A percentile compares a stretch with the other conserved stretches of the same genome.
phyloP scores from a whole-genome alignment of 2,113 vertebrate genomes.

The Tragelaphus buxtoni region DNA sequence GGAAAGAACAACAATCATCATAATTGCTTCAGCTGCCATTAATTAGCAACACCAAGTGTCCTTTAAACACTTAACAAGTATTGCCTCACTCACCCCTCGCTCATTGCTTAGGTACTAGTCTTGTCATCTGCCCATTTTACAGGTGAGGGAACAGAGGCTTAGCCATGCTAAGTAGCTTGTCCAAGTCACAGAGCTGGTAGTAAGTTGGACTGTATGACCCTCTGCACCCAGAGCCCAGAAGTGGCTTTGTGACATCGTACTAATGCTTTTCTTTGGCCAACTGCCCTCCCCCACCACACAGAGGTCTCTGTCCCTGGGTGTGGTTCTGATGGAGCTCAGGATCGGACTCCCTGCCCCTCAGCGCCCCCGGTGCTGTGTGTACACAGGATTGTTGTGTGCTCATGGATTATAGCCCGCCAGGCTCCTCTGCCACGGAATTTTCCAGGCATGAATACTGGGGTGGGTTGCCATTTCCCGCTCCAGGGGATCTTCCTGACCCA shows the following conservation, averaged over 20 bases:
- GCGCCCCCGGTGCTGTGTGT: not conserved
- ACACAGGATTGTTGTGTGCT: not conserved
- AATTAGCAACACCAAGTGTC: not conserved
- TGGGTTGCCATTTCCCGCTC: not conserved
- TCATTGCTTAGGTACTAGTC: not conserved
- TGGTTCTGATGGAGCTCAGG: not conserved
- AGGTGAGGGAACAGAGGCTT: conserved; percentile 6
- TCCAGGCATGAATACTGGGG: not conserved
- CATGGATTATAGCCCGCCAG: not conserved
- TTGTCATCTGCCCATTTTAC: not conserved
- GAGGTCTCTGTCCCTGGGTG: not conserved
- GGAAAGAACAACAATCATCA: not conserved
- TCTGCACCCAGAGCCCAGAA: not conserved
- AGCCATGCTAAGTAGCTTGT: not conserved
- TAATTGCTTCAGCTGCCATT: not conserved
- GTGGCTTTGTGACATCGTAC: not conserved
- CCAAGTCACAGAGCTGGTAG: not conserved
- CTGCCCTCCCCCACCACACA: not conserved
- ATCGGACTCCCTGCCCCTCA: not conserved
- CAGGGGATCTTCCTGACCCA: not conserved
- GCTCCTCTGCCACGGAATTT: not conserved
- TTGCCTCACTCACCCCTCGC: not conserved
- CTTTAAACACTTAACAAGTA: not conserved
- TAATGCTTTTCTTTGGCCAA: not conserved
- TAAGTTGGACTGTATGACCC: not conserved